phyloP scores from a whole-genome alignment of 2,113 vertebrate genomes.

The Phaethornis superciliosus region DNA sequence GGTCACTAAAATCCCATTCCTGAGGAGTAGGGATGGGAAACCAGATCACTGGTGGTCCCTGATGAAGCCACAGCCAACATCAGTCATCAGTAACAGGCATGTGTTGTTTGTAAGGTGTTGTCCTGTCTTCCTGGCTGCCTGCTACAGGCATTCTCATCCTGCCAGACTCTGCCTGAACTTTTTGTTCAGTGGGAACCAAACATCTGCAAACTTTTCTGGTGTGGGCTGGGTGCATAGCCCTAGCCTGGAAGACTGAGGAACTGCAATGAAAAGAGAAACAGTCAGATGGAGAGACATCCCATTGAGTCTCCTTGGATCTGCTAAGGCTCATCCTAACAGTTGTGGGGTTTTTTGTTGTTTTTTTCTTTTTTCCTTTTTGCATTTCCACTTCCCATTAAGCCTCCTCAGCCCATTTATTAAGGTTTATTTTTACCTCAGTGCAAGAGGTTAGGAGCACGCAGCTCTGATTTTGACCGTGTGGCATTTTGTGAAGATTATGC shows the following conservation, averaged over 20 bases:
- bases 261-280: neutral
- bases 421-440: slow-evolving; percentile 61
- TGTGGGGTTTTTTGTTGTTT: too few relatives aligned
- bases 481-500: slow-evolving; percentile 45
- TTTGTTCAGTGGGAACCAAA: neutral
- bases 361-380: neutral
- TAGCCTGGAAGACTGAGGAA: neutral
- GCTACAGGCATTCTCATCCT: neutral
- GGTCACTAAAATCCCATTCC: neutral
- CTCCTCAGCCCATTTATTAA: slow-evolving; percentile 36
- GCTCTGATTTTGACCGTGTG: slow-evolving; percentile 44
- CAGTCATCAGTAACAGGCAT: neutral
- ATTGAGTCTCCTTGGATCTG: neutral
- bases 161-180: neutral
- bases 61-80: neutral
- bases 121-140: neutral
- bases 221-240: neutral
- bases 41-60: neutral
- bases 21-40: neutral
- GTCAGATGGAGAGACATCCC: neutral
- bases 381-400: slow-evolving; percentile 41
- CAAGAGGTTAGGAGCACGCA: slow-evolving; percentile 2
- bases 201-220: neutral
- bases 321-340: neutral
- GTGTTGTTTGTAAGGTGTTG: too few relatives aligned